Evolutionary conservation across 2,113 vertebrate species (phyloP).

Genomic region (Zosterops lateralis): DNA sequence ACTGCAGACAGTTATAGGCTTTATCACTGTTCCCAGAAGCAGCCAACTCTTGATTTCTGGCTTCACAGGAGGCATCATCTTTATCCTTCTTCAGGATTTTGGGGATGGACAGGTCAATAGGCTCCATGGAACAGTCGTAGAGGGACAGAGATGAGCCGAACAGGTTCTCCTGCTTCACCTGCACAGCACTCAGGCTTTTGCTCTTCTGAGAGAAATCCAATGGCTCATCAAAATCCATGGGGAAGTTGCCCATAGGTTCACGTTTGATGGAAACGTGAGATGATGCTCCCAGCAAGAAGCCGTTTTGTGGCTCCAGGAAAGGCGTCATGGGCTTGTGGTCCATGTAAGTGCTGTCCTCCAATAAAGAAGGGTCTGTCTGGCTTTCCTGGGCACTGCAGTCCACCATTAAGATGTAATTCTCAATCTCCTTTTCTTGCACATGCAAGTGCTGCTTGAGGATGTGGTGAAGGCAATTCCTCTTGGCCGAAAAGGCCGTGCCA

Average conservation of each 20-base stretch:
- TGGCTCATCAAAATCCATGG: constrained; percentile 83
- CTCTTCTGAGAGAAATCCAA: constrained; percentile 92
- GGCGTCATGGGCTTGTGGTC: constrained; percentile 69
- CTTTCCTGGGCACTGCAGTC: constrained; percentile 65
- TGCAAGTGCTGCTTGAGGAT: constrained; percentile 93
- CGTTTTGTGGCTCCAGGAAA: constrained; percentile 73
- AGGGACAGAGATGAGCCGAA: constrained; percentile 63
- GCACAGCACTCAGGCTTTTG: constrained; percentile 71
- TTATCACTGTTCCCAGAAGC: constrained; percentile 40
- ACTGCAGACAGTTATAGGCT: constrained; percentile 53
- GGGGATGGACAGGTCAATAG: constrained; percentile 93
- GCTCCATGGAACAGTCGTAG: constrained; percentile 83
- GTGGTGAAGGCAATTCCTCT: constrained; percentile 95
- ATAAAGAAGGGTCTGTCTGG: constrained; percentile 23
- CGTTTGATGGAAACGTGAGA: constrained; percentile 77
- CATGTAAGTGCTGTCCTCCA: constrained; percentile 63
- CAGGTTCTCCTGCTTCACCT: constrained; percentile 82
- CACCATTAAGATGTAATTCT: constrained; percentile 84
- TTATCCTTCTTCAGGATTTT: constrained; percentile 78
- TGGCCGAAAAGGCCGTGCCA: constrained; percentile 88
- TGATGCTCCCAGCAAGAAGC: neutral
- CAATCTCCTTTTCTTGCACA: constrained; percentile 90
- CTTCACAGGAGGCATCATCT: constrained; percentile 54
- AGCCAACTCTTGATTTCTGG: constrained; percentile 73
- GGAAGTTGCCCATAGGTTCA: constrained; percentile 75